Percentiles rank a stretch among this genome's conserved stretches.
These are phyloP conservation scores for Lasioglossum leucozonium DNA, from an alignment of 2,888 invertebrate species.

Conservation along the genomic window DNA sequence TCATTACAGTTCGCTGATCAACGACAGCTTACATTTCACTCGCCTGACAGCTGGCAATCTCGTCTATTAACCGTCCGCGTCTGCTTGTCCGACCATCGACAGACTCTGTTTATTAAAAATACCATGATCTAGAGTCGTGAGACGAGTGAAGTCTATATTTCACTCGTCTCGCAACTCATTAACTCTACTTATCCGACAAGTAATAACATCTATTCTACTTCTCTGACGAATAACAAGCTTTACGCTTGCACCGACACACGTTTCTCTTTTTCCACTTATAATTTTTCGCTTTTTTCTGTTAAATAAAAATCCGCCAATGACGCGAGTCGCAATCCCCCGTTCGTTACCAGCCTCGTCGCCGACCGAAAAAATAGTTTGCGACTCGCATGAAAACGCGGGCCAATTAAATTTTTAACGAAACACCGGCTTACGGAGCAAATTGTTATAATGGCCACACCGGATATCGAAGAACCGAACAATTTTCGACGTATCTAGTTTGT, in stretches of 20 bases:
- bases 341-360: not conserved
- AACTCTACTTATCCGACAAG: no score
- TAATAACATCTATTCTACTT: no score
- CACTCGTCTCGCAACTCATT: no score
- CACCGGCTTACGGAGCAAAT: not conserved
- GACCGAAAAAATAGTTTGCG: not conserved
- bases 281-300: not conserved
- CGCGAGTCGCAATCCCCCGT: slow-evolving; percentile 28
- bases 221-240: no score
- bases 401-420: slow-evolving; percentile 17
- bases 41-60: not conserved
- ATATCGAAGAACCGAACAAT: not conserved
- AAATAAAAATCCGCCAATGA: slow-evolving; percentile 40
- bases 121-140: no score
- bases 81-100: no score
- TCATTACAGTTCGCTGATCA: not conserved
- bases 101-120: no score
- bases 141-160: no score
- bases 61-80: no score
- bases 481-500: not conserved
- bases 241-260: no score
- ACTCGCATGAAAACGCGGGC: slow-evolving; percentile 13
- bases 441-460: not conserved
- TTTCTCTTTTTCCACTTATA: no score
- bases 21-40: not conserved